Evolutionary conservation across 2,113 vertebrate species (phyloP), one percentile per base, ranked within the genome.

Genomic region (Bubo scandiacus): DNA sequence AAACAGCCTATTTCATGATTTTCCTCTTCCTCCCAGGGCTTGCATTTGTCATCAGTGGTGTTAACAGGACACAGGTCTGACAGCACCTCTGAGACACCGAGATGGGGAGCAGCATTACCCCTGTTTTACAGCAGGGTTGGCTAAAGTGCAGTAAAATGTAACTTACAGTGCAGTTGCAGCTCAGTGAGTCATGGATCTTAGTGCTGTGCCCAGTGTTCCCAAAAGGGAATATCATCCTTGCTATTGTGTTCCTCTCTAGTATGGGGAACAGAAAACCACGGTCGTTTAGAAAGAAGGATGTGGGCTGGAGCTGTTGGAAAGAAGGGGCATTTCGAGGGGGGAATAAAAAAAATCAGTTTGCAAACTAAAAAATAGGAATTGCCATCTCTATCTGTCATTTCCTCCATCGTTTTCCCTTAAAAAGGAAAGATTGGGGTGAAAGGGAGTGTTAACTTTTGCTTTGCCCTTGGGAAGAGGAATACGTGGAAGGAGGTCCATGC

Each of bases 311-410:
- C 10, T 81, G 43, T 10, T 68, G 25, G 34, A 85, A 82, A 70
- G 11, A 79, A 59, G 2, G 12, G 5, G 4, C 18, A 18, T 38
- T 81, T 38, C 0, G 6, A n/a, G 12, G 30, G 26, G 15, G 15
- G 34, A 74, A 83, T n/a, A 58, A 34, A 34, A 58, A 34, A 36
- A 45, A 17, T 5, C 10, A 20, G 22, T 70, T 92, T 23, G 36
- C 5, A 27, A 65, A 22, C 3, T 15, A 49, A 59, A 85, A 86
- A 68, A 2, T 20, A 30, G 59, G 22, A 79, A 36, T 63, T 61
- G 6, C 30, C 36, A 36, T 36, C 40, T 49, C 32, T 30, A 1
- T 16, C 32, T 71, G 13, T 27, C 1, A 32, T 66, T 70, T 85
- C 6, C 29, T 23, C 15, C 38, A 3, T 20, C 1, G 5, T 71